phyloP scores from a whole-genome alignment of 2,113 vertebrate species.

The Pelvicachromis taeniatus region DNA sequence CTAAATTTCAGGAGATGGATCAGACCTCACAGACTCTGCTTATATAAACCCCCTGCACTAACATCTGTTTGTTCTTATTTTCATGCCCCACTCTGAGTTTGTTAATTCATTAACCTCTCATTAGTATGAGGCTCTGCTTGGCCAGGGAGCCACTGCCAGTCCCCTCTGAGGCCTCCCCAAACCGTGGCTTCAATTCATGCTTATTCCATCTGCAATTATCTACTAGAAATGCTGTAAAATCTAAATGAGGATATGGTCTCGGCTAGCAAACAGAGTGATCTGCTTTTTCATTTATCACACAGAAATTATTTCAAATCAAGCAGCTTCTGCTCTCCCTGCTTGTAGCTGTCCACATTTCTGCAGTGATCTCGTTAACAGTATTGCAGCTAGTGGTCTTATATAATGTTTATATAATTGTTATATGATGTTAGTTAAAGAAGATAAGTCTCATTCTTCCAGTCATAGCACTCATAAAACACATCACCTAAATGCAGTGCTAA shows the following conservation, averaged over 20 bases:
- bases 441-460: background rate
- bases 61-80: background rate
- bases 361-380: background rate
- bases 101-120: background rate
- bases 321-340: background rate
- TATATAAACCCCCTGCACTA: background rate
- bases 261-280: rapidly evolving
- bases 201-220: background rate
- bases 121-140: background rate
- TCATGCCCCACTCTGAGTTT: rapidly evolving
- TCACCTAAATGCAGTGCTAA: background rate
- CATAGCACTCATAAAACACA: background rate
- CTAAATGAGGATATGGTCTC: rapidly evolving
- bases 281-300: background rate
- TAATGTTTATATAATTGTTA: background rate
- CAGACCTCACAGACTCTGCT: background rate
- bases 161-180: background rate
- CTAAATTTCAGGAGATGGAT: background rate
- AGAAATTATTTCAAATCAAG: background rate
- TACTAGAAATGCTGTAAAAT: background rate
- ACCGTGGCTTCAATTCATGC: too few relatives aligned
- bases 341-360: background rate
- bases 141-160: background rate
- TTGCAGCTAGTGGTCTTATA: background rate
- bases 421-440: background rate